Percentiles rank a stretch among this genome's conserved stretches.
Evolutionary conservation across 2,113 vertebrate species (phyloP).

Genomic region (Leptocoma aspasia): DNA sequence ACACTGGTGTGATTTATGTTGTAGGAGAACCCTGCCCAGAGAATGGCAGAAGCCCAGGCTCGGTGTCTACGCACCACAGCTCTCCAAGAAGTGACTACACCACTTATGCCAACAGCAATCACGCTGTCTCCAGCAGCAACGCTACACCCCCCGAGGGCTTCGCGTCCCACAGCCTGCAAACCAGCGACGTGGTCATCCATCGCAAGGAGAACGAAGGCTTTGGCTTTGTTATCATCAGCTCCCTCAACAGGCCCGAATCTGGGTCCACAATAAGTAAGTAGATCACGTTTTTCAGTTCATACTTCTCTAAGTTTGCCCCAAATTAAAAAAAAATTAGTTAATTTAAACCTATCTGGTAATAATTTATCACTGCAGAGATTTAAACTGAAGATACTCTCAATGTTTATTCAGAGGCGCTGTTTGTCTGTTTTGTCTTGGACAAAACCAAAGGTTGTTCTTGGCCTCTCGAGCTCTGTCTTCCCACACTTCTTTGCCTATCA

Average conservation of each 20-base stretch:
- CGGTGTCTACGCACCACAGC: conserved; percentile 93
- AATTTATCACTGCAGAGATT: not conserved
- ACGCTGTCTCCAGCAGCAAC: conserved; percentile 70
- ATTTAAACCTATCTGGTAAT: not conserved
- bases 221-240: conserved; percentile 98
- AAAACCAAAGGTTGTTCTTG: not conserved
- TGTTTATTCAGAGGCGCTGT: not conserved
- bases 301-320: not conserved
- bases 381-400: not conserved
- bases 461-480: not conserved
- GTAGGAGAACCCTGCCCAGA: conserved; percentile 90
- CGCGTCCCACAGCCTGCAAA: conserved; percentile 78
- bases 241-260: conserved; percentile 90
- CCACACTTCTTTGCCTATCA: not conserved
- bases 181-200: conserved; percentile 89
- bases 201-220: conserved; percentile 98
- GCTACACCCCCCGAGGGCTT: conserved; percentile 77
- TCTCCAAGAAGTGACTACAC: conserved; percentile 92
- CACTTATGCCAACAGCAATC: conserved; percentile 82
- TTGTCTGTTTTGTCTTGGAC: not conserved
- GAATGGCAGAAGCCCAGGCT: conserved; percentile 93
- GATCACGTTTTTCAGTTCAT: not conserved
- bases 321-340: not conserved
- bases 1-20: conserved; percentile 34
- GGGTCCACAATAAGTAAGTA: conserved; percentile 86